A percentile compares a stretch with the other conserved stretches of the same genome.
phyloP scores from a whole-genome alignment of 1,140 invertebrate species.

The Zophobas atratus region DNA sequence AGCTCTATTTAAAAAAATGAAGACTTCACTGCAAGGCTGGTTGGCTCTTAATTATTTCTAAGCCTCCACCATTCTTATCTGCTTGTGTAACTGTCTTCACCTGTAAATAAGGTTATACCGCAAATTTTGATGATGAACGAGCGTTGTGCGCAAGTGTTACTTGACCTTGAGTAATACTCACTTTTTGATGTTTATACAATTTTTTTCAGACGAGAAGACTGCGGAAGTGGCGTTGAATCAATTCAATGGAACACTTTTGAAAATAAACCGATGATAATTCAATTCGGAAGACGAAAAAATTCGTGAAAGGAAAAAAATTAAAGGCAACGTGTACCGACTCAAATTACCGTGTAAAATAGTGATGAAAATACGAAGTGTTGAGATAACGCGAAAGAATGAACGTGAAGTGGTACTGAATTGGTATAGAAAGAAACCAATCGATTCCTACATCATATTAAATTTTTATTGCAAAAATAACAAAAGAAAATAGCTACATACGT shows the following conservation, averaged over 20 bases:
- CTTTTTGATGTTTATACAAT: background rate
- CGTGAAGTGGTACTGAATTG: background rate
- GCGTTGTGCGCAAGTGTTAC: too few species aligned
- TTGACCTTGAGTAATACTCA: too few species aligned
- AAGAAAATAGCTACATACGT: background rate
- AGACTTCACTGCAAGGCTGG: too few species aligned
- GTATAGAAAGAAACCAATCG: background rate
- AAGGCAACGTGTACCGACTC: background rate
- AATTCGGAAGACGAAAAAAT: slow-evolving; percentile 57
- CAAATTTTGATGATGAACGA: too few species aligned
- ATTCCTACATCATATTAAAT: slow-evolving; percentile 1
- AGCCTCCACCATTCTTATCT: too few species aligned
- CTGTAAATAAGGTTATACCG: too few species aligned
- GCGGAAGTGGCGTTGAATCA: slow-evolving; percentile 62
- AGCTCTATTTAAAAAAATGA: too few species aligned
- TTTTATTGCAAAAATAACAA: slow-evolving; percentile 35
- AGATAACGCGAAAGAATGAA: too few species aligned
- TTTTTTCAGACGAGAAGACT: slow-evolving; percentile 55
- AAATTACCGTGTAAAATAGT: too few species aligned
- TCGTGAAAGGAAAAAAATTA: background rate
- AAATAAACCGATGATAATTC: slow-evolving; percentile 66
- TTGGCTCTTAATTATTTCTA: too few species aligned
- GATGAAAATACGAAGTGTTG: too few species aligned
- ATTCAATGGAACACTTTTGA: slow-evolving; percentile 64
- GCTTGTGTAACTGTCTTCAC: too few species aligned